Base-by-base conservation (phyloP, 1,140 invertebrate genomes). In the Lamellibrachia luymesi region DNA sequence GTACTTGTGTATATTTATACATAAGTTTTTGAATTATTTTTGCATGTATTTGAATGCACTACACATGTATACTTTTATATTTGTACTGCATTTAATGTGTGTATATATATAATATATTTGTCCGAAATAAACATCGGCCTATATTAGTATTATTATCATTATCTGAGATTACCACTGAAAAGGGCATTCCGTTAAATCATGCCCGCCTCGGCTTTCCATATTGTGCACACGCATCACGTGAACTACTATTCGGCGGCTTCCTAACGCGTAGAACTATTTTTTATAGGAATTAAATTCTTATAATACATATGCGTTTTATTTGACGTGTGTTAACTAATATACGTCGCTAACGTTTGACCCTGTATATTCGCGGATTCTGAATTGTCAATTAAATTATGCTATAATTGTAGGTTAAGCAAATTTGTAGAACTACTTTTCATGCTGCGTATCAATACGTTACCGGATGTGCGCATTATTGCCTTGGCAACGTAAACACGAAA, bases 401-500 rank as follows among this genome's bases (percentile, higher is more conserved):
- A 17, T 80, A 80, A 8, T 80, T 80, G 4, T 80, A 38, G 64
- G 64, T 80, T 22, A 80, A 80, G 25, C 13, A 17, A 22, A 80
- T 80, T 80, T 80, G 13, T 80, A 2, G 64, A 17, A 80, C 64
- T 80, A 17, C 5, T 10, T 80, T 80, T 80, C 64, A 22, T 22
- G 2, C 13, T 17, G 91, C 91, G 91, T n/a, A 91, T 91, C 4
- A 51, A 91, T 91, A 91, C 25, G 5, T n/a, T 91, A 17, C 22
- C 91, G 17, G n/a, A n/a, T 2, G 91, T 50, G 49, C 7, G 49
- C 49, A 22, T 91, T 91, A 51, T 91, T 27, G 91, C 51, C 91
- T n/a, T 91, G 91, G 51, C 91, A 51, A 91, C 91, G 91, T 91
- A 91, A 91, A 91, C 91, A 91, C 91, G 49, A 51, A 50, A 25